Percentiles rank a stretch among this genome's conserved stretches.
phyloP scores from a whole-genome alignment of 2,113 vertebrate species.

The Fregata magnificens region DNA sequence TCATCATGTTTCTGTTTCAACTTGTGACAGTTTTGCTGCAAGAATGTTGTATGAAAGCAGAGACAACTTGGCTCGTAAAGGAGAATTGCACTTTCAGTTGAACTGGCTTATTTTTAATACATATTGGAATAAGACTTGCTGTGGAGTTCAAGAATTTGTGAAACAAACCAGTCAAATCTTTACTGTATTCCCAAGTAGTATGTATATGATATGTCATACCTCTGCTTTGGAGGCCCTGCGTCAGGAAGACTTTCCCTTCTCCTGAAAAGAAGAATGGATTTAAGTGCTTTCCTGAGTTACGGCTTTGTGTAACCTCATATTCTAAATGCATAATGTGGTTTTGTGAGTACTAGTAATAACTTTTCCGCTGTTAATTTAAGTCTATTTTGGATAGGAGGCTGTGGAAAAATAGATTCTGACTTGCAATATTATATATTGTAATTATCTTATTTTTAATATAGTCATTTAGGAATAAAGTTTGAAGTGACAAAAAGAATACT shows the following conservation, averaged over 20 bases:
- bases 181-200: background rate
- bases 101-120: background rate
- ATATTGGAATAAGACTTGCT: background rate
- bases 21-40: background rate
- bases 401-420: constrained; percentile 17
- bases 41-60: background rate
- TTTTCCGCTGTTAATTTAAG: background rate
- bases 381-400: constrained; percentile 28
- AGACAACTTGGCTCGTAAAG: background rate
- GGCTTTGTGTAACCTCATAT: background rate
- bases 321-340: background rate
- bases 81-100: background rate
- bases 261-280: background rate
- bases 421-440: constrained; percentile 47
- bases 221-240: background rate
- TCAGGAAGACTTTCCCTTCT: background rate
- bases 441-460: constrained; percentile 45
- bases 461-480: constrained; percentile 9
- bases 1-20: background rate
- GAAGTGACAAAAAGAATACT: background rate
- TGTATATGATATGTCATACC: background rate
- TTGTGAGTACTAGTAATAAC: background rate
- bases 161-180: background rate
- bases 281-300: background rate
- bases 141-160: background rate